Conservation (phyloP, 2,888 invertebrate species). For the Itoplectis maculator region DNA sequence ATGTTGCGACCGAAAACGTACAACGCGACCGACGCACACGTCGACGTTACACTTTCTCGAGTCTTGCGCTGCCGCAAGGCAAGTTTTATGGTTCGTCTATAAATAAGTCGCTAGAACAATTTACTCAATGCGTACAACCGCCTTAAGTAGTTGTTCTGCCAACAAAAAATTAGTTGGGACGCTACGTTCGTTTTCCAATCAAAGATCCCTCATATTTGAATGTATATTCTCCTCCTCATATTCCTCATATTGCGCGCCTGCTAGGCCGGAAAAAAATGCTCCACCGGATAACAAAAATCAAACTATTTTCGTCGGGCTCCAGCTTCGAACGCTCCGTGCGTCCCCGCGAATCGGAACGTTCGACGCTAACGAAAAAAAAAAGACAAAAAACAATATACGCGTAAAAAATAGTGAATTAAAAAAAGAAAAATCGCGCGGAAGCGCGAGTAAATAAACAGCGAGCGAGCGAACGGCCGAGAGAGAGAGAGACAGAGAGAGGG, state of each 20-base stretch:
- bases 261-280: not conserved
- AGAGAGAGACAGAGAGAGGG: conserved; percentile 6
- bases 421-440: not conserved
- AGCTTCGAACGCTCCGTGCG: too few species aligned
- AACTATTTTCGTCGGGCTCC: not conserved
- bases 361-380: conserved; percentile 53
- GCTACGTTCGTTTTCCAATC: too few species aligned
- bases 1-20: conserved; percentile 66
- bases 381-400: conserved; percentile 58
- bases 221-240: not conserved
- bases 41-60: conserved; percentile 26
- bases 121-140: too few species aligned
- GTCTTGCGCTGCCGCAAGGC: too few species aligned
- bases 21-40: conserved; percentile 8
- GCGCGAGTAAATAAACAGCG: conserved; percentile 9
- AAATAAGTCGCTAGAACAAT: too few species aligned
- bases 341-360: conserved; percentile 54
- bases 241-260: not conserved
- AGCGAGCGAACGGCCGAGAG: too few species aligned
- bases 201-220: not conserved
- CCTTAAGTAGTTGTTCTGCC: too few species aligned
- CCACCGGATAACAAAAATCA: not conserved
- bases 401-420: conserved; percentile 58
- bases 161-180: too few species aligned
- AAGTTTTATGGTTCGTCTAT: too few species aligned